Conservation (phyloP, 2,888 invertebrate genomes). For the Cetonia aurata region DNA sequence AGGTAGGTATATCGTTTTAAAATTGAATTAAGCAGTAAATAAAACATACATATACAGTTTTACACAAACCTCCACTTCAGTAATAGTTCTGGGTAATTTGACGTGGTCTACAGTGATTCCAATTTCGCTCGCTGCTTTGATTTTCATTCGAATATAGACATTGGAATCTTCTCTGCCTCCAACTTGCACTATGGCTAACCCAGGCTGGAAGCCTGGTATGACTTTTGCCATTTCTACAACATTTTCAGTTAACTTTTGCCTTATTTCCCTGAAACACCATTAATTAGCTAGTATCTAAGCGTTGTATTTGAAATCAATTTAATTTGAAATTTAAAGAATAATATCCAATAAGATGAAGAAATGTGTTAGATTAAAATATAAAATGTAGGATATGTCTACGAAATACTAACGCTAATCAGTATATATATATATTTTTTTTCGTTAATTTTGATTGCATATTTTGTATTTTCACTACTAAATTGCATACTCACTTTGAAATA, state of each 20-base stretch:
- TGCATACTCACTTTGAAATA: slow-evolving; percentile 74
- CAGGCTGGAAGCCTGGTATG: slow-evolving; percentile 76
- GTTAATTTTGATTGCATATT: no score
- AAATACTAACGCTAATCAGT: no score
- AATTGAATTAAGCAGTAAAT: neutral
- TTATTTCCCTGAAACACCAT: slow-evolving; percentile 74
- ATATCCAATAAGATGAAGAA: neutral
- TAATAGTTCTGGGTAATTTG: slow-evolving; percentile 82
- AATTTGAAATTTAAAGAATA: neutral
- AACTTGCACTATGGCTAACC: slow-evolving; percentile 94
- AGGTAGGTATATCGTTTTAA: no score
- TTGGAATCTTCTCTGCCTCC: slow-evolving; percentile 97
- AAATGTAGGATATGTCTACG: no score
- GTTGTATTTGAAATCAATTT: neutral
- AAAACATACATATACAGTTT: neutral
- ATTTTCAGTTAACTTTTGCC: slow-evolving; percentile 75
- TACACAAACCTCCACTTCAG: slow-evolving; percentile 78
- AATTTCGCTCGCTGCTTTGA: slow-evolving; percentile 91
- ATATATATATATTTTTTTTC: no score
- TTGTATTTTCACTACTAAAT: neutral
- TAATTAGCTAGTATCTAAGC: neutral
- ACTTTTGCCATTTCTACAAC: slow-evolving; percentile 72
- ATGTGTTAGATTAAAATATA: no score
- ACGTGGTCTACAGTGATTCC: slow-evolving; percentile 88
- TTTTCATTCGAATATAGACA: slow-evolving; percentile 97